These are phyloP conservation scores for Coronaproctus castanopsis DNA, from an alignment of 2,888 invertebrate genomes.

Conservation along the genomic window DNA sequence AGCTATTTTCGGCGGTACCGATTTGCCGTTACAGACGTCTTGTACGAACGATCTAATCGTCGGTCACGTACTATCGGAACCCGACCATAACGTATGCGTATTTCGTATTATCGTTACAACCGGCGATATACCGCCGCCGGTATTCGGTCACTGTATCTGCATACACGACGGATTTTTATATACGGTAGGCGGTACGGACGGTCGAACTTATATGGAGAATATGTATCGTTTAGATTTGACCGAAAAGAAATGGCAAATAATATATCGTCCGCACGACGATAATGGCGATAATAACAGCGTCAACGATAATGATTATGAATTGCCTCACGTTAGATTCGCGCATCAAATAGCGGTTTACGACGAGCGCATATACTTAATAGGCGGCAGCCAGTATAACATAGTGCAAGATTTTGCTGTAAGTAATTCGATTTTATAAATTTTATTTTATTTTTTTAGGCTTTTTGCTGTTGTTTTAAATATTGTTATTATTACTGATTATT, in stretches of 20 bases:
- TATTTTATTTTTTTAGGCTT: too few relatives aligned
- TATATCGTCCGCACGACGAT: constrained; percentile 48
- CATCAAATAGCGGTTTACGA: constrained; percentile 69
- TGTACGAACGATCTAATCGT: constrained; percentile 60
- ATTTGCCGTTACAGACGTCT: constrained; percentile 63
- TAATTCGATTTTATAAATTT: too few relatives aligned
- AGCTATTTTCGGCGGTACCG: constrained; percentile 78
- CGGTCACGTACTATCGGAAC: constrained; percentile 32
- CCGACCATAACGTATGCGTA: constrained; percentile 18
- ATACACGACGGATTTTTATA: constrained; percentile 51
- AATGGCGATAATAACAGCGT: too few relatives aligned
- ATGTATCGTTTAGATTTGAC: constrained; percentile 62
- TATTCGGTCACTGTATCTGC: constrained; percentile 71
- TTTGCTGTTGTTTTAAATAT: too few relatives aligned
- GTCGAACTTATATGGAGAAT: constrained; percentile 71
- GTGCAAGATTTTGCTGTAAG: not conserved
- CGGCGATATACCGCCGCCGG: constrained; percentile 55
- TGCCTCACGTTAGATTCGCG: constrained; percentile 64
- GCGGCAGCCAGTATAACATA: constrained; percentile 40
- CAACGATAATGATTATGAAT: too few relatives aligned
- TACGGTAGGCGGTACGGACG: constrained; percentile 79
- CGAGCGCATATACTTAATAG: constrained; percentile 55
- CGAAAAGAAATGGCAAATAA: constrained; percentile 50
- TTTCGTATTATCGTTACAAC: constrained; percentile 37
- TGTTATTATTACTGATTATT: too few relatives aligned